These are phyloP conservation scores for Vulpes lagopus DNA, from an alignment of 2,113 vertebrate genomes.

Conservation along the genomic window DNA sequence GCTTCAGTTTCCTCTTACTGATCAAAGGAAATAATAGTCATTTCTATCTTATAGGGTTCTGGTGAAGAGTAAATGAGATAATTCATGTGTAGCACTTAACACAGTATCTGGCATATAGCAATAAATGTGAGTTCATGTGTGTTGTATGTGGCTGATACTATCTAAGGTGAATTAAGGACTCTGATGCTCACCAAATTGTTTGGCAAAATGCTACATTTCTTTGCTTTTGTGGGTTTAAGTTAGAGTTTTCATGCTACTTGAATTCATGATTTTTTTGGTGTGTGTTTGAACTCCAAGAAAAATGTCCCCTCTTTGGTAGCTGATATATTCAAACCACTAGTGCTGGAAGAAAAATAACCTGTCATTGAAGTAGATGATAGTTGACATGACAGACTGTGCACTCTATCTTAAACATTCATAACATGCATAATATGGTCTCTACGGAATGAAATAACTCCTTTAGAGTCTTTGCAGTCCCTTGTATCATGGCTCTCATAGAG, in stretches of 20 bases:
- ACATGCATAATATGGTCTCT: slow-evolving; percentile 80
- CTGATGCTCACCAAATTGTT: slow-evolving; percentile 72
- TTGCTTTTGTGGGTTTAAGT: slow-evolving; percentile 80
- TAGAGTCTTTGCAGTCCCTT: slow-evolving; percentile 68
- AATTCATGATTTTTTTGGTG: slow-evolving; percentile 73
- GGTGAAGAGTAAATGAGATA: slow-evolving; percentile 22
- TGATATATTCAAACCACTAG: slow-evolving; percentile 79
- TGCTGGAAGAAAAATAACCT: slow-evolving; percentile 80
- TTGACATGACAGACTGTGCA: slow-evolving; percentile 79
- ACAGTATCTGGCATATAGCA: not conserved
- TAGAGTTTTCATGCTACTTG: slow-evolving; percentile 76
- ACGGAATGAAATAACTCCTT: slow-evolving; percentile 75
- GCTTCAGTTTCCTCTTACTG: slow-evolving; percentile 20
- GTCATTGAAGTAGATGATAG: slow-evolving; percentile 75
- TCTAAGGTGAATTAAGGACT: slow-evolving; percentile 71
- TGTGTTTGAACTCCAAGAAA: slow-evolving; percentile 80
- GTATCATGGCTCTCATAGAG: slow-evolving; percentile 66
- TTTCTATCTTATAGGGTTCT: not conserved
- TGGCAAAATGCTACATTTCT: slow-evolving; percentile 63
- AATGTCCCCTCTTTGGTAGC: slow-evolving; percentile 74
- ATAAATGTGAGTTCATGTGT: not conserved
- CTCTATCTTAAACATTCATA: slow-evolving; percentile 79
- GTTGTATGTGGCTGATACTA: slow-evolving; percentile 13
- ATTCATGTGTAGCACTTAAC: not conserved
- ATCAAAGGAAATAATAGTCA: slow-evolving; percentile 42